A percentile compares a stretch with the other conserved stretches of the same genome.
phyloP scores from a whole-genome alignment of 2,113 vertebrate genomes.

The Gopherus evgoodei region DNA sequence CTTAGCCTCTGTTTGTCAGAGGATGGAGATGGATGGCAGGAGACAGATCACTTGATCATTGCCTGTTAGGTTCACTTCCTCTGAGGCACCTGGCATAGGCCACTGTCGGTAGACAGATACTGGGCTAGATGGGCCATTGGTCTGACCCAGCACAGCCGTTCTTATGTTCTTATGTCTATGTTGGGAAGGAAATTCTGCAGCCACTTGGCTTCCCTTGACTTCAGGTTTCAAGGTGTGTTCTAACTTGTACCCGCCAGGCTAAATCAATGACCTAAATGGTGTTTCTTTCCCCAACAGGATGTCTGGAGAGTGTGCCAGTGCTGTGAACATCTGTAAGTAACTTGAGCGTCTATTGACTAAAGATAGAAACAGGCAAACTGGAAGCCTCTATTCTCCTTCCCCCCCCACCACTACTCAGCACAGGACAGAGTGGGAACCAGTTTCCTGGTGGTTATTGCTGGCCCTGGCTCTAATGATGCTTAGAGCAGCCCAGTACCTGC shows the following conservation, averaged over 20 bases:
- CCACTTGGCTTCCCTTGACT: background rate
- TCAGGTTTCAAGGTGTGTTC: background rate
- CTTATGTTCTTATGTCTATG: background rate
- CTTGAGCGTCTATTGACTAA: background rate
- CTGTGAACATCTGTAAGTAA: constrained; percentile 84
- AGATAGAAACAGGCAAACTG: background rate
- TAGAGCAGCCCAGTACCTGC: background rate
- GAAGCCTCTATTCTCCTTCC: background rate
- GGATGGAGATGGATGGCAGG: no score
- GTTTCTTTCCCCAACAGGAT: constrained; percentile 67
- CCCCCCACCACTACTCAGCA: background rate
- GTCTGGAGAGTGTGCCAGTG: constrained; percentile 67
- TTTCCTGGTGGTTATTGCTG: background rate
- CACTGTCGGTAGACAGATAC: no score
- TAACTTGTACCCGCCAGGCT: background rate
- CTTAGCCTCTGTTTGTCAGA: no score
- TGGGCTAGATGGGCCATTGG: no score
- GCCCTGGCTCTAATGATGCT: background rate
- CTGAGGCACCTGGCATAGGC: no score
- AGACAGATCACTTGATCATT: no score
- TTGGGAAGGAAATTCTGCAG: background rate
- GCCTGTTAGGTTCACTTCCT: no score
- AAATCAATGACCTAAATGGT: background rate
- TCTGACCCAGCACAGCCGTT: no score
- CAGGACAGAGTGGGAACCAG: background rate